Percentiles rank a stretch among this genome's conserved stretches.
Evolutionary conservation across 2,888 invertebrate species (phyloP).

Genomic region (Phasia obesa): DNA sequence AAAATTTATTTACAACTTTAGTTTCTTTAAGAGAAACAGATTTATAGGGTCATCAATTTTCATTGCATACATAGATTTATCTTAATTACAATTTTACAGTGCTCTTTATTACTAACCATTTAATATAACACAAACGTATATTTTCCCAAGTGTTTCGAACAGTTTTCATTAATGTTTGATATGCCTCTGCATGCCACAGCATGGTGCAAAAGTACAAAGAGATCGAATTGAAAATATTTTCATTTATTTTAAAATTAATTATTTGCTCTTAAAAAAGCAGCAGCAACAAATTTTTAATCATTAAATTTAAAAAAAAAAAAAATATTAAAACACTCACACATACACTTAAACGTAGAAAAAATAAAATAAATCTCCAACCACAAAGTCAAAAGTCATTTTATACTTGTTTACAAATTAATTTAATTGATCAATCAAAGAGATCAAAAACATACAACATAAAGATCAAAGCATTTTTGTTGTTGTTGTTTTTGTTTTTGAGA

Average conservation of each 20-base stretch:
- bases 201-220: slow-evolving; percentile 45
- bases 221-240: slow-evolving; percentile 44
- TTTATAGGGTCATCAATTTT: slow-evolving; percentile 1
- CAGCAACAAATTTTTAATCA: slow-evolving; percentile 64
- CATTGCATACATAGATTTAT: slow-evolving; percentile 26
- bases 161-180: slow-evolving; percentile 19
- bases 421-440: slow-evolving; percentile 82
- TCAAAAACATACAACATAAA: slow-evolving; percentile 75
- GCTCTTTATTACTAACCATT: slow-evolving; percentile 13
- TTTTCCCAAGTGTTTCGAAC: neutral
- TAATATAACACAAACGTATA: neutral
- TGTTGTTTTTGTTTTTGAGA: slow-evolving; percentile 13
- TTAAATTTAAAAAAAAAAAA: slow-evolving; percentile 36
- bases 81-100: slow-evolving; percentile 34
- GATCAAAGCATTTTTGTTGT: slow-evolving; percentile 68
- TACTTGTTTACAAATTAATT: slow-evolving; percentile 81
- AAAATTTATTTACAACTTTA: neutral
- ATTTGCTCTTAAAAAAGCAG: slow-evolving; percentile 57
- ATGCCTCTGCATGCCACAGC: slow-evolving; percentile 34
- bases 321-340: too few species aligned
- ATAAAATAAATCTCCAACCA: slow-evolving; percentile 47
- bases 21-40: slow-evolving; percentile 1
- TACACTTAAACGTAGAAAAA: neutral
- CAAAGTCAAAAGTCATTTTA: slow-evolving; percentile 72
- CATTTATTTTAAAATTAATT: slow-evolving; percentile 64